Conservation (phyloP, 2,113 vertebrate genomes). For the Galbula dea region DNA sequence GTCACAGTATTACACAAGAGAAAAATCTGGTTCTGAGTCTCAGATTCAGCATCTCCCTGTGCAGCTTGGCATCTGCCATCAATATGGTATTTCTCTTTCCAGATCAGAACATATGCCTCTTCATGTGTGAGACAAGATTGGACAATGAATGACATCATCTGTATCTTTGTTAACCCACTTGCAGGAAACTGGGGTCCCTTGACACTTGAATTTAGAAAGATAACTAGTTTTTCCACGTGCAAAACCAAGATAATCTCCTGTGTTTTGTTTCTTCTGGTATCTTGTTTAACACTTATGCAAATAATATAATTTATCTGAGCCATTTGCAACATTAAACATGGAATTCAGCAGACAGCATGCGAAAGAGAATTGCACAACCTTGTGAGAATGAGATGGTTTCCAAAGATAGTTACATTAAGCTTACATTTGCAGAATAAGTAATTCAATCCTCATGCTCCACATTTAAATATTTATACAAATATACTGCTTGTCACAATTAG, state of each 20-base stretch:
- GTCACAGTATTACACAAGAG: not conserved
- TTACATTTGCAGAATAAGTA: slow-evolving; percentile 56
- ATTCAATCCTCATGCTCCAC: slow-evolving; percentile 41
- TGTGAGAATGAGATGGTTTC: slow-evolving; percentile 14
- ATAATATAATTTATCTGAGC: not conserved
- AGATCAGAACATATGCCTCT: not conserved
- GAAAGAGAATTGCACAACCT: not conserved
- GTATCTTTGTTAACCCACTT: not conserved
- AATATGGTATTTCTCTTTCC: not conserved
- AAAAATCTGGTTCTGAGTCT: not conserved
- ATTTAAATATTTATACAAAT: slow-evolving; percentile 70
- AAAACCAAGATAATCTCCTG: not conserved
- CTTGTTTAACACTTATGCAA: not conserved
- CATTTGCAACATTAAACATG: not conserved
- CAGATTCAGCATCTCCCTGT: not conserved
- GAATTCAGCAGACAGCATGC: not conserved
- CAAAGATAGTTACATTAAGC: slow-evolving; percentile 49
- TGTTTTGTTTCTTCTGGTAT: not conserved
- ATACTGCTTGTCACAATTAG: slow-evolving; percentile 51
- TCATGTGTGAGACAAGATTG: not conserved
- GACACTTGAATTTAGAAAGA: not conserved
- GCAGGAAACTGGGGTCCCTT: not conserved
- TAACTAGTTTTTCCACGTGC: not conserved
- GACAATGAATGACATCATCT: slow-evolving; percentile 23
- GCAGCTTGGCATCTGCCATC: not conserved